Percentiles rank a stretch among this genome's conserved stretches.
phyloP scores from a whole-genome alignment of 2,113 vertebrate genomes.

The Zingel zingel region DNA sequence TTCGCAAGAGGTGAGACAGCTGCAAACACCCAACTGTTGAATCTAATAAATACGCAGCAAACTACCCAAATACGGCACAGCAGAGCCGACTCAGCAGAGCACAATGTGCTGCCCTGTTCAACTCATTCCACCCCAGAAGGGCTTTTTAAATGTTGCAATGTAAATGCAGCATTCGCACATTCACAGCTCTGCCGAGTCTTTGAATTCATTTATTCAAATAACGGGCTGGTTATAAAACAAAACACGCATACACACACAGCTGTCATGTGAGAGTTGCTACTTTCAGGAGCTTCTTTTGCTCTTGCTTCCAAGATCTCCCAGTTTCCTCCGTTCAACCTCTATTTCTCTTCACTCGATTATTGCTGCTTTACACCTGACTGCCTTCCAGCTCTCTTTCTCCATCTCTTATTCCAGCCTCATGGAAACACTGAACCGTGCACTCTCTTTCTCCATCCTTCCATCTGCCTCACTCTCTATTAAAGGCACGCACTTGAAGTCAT shows the following conservation, averaged over 20 bases:
- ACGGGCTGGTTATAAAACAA: constrained; percentile 30
- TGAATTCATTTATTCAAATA: constrained; percentile 42
- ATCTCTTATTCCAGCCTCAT: constrained; percentile 50
- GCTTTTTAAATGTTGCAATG: constrained; percentile 60
- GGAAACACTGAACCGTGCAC: constrained; percentile 45
- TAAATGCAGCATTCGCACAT: constrained; percentile 60
- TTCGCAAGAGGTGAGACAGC: constrained; percentile 27
- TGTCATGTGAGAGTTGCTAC: constrained; percentile 10
- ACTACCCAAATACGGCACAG: constrained; percentile 39
- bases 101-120: constrained; percentile 60
- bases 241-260: constrained; percentile 22
- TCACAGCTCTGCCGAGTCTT: constrained; percentile 25
- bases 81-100: constrained; percentile 57
- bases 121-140: constrained; percentile 51
- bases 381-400: constrained; percentile 38
- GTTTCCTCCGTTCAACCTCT: constrained; percentile 31
- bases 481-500: constrained; percentile 16
- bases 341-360: constrained; percentile 46
- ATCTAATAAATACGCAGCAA: constrained; percentile 50
- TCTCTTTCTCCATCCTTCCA: constrained; percentile 29
- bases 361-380: constrained; percentile 62
- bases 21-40: constrained; percentile 56
- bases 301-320: constrained; percentile 4
- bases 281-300: constrained; percentile 9
- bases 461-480: constrained; percentile 30